phyloP scores from a whole-genome alignment of 2,888 invertebrate genomes.

The Dryadula phaetusa region DNA sequence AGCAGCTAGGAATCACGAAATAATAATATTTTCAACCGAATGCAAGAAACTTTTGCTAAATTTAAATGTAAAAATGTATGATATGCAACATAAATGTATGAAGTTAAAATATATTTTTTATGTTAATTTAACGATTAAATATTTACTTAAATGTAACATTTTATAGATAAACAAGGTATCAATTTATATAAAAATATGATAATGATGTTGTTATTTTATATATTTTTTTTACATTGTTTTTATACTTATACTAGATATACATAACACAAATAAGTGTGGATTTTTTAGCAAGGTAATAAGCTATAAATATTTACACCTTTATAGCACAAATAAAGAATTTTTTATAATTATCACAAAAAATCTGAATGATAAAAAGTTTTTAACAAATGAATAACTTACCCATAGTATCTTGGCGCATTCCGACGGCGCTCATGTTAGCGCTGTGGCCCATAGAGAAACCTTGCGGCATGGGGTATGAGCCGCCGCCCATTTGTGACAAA shows the following conservation, averaged over 20 bases:
- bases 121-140: not conserved
- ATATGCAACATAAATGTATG: not conserved
- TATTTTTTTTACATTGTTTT: no score
- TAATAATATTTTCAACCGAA: slow-evolving; percentile 17
- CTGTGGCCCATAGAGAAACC: slow-evolving; percentile 97
- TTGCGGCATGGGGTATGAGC: slow-evolving; percentile 97
- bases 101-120: not conserved
- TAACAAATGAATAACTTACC: slow-evolving; percentile 57
- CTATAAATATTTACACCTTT: no score
- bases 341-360: no score
- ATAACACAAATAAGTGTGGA: no score
- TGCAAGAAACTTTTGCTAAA: slow-evolving; percentile 2
- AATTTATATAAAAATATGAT: no score
- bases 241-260: no score
- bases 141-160: not conserved
- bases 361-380: not conserved
- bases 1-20: slow-evolving; percentile 23
- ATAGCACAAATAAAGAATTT: no score
- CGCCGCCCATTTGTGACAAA: slow-evolving; percentile 93
- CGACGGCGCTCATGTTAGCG: slow-evolving; percentile 96
- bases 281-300: no score
- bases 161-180: no score
- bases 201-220: no score
- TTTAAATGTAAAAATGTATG: not conserved
- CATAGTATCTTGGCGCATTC: slow-evolving; percentile 88